Percentiles rank a stretch among this genome's conserved stretches.
These are phyloP conservation scores for Phylloscopus trochilus DNA, from an alignment of 2,113 vertebrate species.

Conservation along the genomic window DNA sequence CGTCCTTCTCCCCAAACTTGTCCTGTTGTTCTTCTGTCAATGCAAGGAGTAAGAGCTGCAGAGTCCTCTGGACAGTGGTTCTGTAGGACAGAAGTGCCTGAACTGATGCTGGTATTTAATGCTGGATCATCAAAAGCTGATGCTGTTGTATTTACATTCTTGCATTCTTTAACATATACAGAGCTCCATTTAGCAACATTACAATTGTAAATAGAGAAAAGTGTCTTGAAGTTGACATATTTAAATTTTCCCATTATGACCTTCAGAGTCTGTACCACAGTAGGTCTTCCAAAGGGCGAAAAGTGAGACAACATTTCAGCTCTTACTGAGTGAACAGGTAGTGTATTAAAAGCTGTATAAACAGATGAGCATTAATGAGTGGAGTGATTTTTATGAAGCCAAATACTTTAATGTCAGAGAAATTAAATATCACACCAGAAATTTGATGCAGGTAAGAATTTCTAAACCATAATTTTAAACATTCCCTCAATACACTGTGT, in stretches of 20 bases:
- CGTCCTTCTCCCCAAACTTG: neutral
- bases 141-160: neutral
- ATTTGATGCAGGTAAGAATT: neutral
- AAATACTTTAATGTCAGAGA: neutral
- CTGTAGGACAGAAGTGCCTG: neutral
- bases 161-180: neutral
- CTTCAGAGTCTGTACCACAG: neutral
- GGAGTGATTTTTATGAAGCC: neutral
- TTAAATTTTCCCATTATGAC: neutral
- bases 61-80: neutral
- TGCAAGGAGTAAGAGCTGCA: neutral
- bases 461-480: neutral
- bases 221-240: neutral
- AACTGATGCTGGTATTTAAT: neutral
- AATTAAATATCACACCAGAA: neutral
- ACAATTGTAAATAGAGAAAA: neutral
- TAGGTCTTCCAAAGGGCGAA: neutral
- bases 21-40: neutral
- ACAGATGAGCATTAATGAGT: neutral
- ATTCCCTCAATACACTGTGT: neutral
- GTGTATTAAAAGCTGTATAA: neutral
- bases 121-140: neutral
- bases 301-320: neutral
- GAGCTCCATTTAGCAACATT: neutral
- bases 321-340: neutral